Evolutionary conservation across 2,113 vertebrate species (phyloP).

Genomic region (Lamprologus tigripictilis): DNA sequence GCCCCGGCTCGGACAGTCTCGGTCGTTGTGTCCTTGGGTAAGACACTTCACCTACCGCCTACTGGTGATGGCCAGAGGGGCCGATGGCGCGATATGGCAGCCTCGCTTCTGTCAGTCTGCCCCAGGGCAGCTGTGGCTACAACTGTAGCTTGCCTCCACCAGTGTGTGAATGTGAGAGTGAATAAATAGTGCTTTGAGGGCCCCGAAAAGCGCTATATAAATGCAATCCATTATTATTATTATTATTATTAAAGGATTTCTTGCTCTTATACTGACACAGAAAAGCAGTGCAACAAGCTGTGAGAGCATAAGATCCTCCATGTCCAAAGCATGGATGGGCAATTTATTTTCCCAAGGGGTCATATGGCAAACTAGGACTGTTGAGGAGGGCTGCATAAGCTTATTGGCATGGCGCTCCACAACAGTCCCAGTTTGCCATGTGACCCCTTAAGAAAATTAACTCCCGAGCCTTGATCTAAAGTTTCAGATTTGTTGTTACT

Average conservation of each 20-base stretch:
- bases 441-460: background rate
- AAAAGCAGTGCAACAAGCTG: background rate
- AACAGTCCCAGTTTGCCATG: background rate
- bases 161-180: background rate
- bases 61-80: background rate
- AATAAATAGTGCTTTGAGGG: background rate
- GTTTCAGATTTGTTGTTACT: background rate
- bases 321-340: background rate
- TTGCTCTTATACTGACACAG: background rate
- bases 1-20: background rate
- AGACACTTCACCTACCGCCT: background rate
- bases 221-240: background rate
- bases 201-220: background rate
- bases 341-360: background rate
- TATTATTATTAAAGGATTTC: background rate
- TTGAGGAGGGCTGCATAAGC: background rate
- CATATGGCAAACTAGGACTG: background rate
- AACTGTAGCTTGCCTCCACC: background rate
- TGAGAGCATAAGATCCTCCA: background rate
- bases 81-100: background rate
- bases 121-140: background rate
- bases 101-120: background rate
- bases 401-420: background rate
- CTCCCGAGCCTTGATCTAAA: background rate
- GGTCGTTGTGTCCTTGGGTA: background rate